These are phyloP conservation scores for Rhinella marina DNA, from an alignment of 2,797 vertebrate genomes.

Conservation along the genomic window DNA sequence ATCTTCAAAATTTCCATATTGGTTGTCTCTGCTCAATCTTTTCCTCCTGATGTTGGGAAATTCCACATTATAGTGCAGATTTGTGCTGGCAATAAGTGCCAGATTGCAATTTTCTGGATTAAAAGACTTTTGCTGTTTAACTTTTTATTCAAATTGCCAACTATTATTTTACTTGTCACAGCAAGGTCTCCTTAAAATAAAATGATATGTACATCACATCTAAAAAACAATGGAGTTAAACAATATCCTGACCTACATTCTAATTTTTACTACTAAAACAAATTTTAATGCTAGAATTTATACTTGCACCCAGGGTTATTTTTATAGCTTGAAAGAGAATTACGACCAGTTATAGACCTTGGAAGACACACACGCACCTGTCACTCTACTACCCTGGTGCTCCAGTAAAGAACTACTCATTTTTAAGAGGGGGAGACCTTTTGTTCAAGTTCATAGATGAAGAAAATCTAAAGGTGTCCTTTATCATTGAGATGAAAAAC, in stretches of 20 bases:
- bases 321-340: not conserved
- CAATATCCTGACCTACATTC: not conserved
- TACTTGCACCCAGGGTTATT: not conserved
- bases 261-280: not conserved
- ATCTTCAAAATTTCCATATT: too few relatives aligned
- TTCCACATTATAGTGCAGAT: not conserved
- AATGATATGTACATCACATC: not conserved
- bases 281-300: not conserved
- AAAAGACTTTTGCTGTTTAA: not conserved
- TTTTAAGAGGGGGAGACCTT: not conserved
- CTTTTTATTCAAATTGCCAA: too few relatives aligned
- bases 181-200: not conserved
- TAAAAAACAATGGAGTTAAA: not conserved
- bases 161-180: too few relatives aligned
- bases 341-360: not conserved
- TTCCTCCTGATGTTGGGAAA: too few relatives aligned
- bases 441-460: conserved; percentile 6
- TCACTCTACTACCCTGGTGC: not conserved
- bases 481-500: conserved; percentile 10
- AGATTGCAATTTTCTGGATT: not conserved
- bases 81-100: too few relatives aligned
- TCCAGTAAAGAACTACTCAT: not conserved
- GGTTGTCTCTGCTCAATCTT: too few relatives aligned
- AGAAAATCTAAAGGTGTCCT: not conserved
- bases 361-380: not conserved